Percentiles rank a stretch among this genome's conserved stretches.
These are phyloP conservation scores for Actias luna DNA, from an alignment of 2,888 invertebrate species.

Conservation along the genomic window DNA sequence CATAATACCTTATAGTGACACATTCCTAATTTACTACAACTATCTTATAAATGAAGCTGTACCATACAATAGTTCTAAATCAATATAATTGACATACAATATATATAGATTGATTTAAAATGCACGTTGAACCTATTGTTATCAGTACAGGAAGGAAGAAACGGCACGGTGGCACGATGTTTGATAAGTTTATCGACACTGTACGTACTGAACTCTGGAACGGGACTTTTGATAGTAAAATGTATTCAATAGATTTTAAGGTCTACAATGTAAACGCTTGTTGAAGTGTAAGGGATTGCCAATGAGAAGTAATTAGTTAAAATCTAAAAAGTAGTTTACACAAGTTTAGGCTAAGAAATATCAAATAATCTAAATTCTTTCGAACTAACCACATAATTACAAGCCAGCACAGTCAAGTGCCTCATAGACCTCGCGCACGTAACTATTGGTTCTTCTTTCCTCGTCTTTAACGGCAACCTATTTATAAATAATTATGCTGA, in stretches of 20 bases:
- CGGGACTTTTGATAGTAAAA: neutral
- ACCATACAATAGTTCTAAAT: neutral
- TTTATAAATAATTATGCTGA: too few species aligned
- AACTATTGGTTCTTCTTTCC: too few species aligned
- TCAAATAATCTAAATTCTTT: too few species aligned
- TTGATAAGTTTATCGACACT: neutral
- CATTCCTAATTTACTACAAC: neutral
- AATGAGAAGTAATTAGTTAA: neutral
- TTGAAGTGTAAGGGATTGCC: too few species aligned
- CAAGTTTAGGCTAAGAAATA: too few species aligned
- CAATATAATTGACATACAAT: neutral
- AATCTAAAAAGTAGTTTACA: too few species aligned
- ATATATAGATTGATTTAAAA: neutral
- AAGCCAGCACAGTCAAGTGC: too few species aligned
- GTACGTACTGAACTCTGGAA: conserved; percentile 1
- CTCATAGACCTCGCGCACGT: too few species aligned
- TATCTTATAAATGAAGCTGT: neutral
- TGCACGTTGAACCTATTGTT: neutral
- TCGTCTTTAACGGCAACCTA: too few species aligned
- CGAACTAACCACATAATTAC: too few species aligned
- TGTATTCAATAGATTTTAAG: neutral
- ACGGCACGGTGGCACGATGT: neutral
- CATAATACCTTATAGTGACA: too few species aligned
- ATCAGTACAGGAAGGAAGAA: conserved; percentile 9
- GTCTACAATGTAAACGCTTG: neutral